Percentiles rank a stretch among this genome's conserved stretches.
Evolutionary conservation across 2,797 vertebrate genomes (phyloP).

Genomic region (Peromyscus attwateri): DNA sequence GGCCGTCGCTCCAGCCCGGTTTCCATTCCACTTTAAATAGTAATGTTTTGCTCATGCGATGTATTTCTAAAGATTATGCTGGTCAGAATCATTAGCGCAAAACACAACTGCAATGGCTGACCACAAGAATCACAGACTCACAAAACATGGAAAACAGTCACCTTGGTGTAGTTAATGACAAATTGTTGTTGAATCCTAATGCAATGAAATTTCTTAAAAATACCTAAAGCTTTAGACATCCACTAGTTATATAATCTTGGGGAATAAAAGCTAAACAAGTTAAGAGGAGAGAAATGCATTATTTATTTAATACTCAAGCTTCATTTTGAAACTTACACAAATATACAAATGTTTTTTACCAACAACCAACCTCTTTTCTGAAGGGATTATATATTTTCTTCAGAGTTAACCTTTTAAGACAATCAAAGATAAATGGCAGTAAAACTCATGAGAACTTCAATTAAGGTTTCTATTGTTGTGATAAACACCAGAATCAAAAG

Average conservation of each 20-base stretch:
- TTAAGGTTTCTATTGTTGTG: neutral
- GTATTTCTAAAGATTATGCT: neutral
- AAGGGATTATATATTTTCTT: conserved; percentile 58
- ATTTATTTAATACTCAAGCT: conserved; percentile 69
- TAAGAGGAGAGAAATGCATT: conserved; percentile 67
- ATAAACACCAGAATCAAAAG: neutral
- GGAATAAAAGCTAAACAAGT: conserved; percentile 81
- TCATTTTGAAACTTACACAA: conserved; percentile 65
- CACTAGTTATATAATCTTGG: conserved; percentile 79
- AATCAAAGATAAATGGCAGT: neutral
- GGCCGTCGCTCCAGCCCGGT: neutral
- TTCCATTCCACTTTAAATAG: conserved; percentile 46
- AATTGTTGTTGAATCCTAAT: conserved; percentile 13
- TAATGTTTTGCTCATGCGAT: neutral
- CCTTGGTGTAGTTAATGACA: neutral
- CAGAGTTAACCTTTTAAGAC: conserved; percentile 60
- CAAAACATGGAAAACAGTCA: conserved; percentile 48
- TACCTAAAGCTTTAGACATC: conserved; percentile 31
- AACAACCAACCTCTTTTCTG: conserved; percentile 38
- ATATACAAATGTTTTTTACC: conserved; percentile 69
- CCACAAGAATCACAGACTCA: neutral
- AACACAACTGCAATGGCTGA: neutral
- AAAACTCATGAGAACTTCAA: conserved; percentile 49
- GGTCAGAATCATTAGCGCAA: conserved; percentile 57
- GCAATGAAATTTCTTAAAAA: conserved; percentile 57